Percentiles rank a stretch among this genome's conserved stretches.
phyloP scores from a whole-genome alignment of 2,888 invertebrate genomes.

The Pasiphila rectangulata region DNA sequence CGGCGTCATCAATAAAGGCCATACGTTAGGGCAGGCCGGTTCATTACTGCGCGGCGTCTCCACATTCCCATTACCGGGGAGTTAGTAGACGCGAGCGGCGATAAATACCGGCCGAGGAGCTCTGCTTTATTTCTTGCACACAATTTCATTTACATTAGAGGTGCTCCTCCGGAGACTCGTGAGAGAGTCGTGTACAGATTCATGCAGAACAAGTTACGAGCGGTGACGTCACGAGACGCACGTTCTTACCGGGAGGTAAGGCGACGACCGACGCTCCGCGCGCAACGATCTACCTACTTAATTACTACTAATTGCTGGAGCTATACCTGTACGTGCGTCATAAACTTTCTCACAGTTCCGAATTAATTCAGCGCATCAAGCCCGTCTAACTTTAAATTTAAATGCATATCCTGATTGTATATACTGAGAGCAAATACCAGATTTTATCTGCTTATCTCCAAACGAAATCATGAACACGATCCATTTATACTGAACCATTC shows the following conservation, averaged over 20 bases:
- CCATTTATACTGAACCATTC: slow-evolving; percentile 11
- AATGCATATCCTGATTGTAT: slow-evolving; percentile 23
- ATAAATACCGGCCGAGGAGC: slow-evolving; percentile 74
- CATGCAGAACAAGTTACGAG: slow-evolving; percentile 76
- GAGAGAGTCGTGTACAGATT: slow-evolving; percentile 73
- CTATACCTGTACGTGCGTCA: slow-evolving; percentile 66
- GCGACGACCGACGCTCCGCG: slow-evolving; percentile 41
- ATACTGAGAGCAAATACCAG: neutral
- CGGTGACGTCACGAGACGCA: slow-evolving; percentile 60
- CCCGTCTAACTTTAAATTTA: slow-evolving; percentile 43
- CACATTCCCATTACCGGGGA: slow-evolving; percentile 72
- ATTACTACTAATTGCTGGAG: slow-evolving; percentile 75
- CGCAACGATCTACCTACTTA: slow-evolving; percentile 62
- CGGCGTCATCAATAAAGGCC: slow-evolving; percentile 74
- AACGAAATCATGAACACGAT: slow-evolving; percentile 9
- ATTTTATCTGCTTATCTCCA: neutral
- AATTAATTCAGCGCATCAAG: slow-evolving; percentile 58
- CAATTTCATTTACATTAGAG: slow-evolving; percentile 80
- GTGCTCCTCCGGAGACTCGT: slow-evolving; percentile 71
- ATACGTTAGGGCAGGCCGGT: slow-evolving; percentile 71
- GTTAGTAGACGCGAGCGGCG: slow-evolving; percentile 73
- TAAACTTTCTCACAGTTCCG: slow-evolving; percentile 61
- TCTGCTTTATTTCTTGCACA: slow-evolving; percentile 77
- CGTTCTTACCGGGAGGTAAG: slow-evolving; percentile 67
- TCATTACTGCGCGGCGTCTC: slow-evolving; percentile 72